Evolutionary conservation across 2,888 invertebrate genomes (phyloP), one percentile per base, ranked within the genome.

Genomic region (Zygaena filipendulae): DNA sequence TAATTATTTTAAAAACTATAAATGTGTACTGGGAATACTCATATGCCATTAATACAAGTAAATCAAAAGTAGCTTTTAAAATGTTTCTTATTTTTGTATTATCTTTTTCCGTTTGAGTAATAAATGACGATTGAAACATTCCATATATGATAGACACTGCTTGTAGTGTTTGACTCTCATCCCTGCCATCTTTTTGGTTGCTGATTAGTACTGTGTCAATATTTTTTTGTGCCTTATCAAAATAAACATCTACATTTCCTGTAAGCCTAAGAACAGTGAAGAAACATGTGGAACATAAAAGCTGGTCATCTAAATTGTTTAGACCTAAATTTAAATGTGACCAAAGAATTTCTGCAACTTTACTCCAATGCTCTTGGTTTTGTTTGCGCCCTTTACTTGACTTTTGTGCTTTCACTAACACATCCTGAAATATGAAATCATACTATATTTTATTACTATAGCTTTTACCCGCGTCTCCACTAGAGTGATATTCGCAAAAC

Each of bases 1-100:
- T 58, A 6, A 84, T 53, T 30, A 70, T 68, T 57, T 82, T 84
- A 29, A 82, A 82, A 21, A 67, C 62, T 24, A 82, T 60, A 37
- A 74, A 82, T 35, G 82, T 81, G 39, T 70, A 66, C 43, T 62
- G 64, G n/a, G 82, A 77, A 42, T 84, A 84, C 35, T 69, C 53
- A 72, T 72, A 67, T 49, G 75, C 59, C 68, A 67, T 49, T 23
- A 45, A 9, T 35, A 58, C 35, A 39, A 66, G 39, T 46, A 69
- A 40, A 45, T 57, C 32, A 56, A 80, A 46, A 35, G 54, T 38
- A 27, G 37, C 32, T 32, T 47, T 36, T 36, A 77, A 42, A 41
- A 64, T 32, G 13, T 35, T 27, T 10, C 27, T 19, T 19, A 59
- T 21, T 33, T 33, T 38, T 11, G 33, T 12, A 16, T 33, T n/a